Conservation (phyloP, 2,888 invertebrate species). For the Melanchra persicariae region DNA sequence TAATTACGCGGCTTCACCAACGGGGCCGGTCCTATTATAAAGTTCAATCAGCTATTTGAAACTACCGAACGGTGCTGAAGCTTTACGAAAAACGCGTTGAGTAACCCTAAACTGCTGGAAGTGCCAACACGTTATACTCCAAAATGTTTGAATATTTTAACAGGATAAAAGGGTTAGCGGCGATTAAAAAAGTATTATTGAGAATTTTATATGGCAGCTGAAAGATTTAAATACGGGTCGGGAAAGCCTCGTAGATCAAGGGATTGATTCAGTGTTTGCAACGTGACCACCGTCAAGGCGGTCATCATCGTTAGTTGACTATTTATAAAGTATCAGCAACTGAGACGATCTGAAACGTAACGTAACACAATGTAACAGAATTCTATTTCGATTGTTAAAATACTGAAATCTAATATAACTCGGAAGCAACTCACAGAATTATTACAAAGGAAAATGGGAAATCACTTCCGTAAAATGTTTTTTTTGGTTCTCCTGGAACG, state of each 20-base stretch:
- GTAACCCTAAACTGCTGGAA: conserved; percentile 23
- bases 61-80: conserved; percentile 28
- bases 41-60: conserved; percentile 53
- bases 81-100: conserved; percentile 26
- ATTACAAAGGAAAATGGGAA: not conserved
- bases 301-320: not conserved
- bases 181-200: conserved; percentile 48
- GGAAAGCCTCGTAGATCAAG: not conserved
- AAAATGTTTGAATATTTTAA: conserved; percentile 45
- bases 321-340: not conserved
- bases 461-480: not conserved
- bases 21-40: conserved; percentile 44
- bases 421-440: not conserved
- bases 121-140: conserved; percentile 13
- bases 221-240: conserved; percentile 17
- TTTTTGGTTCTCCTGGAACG: no score
- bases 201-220: conserved; percentile 17
- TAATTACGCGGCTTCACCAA: conserved; percentile 50
- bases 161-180: conserved; percentile 42
- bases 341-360: no score
- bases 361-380: not conserved
- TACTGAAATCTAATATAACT: not conserved
- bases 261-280: not conserved
- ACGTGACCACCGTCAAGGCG: not conserved
- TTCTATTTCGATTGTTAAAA: not conserved